Evolutionary conservation across 2,113 vertebrate genomes (phyloP).

Genomic region (Psittacus erithacus): DNA sequence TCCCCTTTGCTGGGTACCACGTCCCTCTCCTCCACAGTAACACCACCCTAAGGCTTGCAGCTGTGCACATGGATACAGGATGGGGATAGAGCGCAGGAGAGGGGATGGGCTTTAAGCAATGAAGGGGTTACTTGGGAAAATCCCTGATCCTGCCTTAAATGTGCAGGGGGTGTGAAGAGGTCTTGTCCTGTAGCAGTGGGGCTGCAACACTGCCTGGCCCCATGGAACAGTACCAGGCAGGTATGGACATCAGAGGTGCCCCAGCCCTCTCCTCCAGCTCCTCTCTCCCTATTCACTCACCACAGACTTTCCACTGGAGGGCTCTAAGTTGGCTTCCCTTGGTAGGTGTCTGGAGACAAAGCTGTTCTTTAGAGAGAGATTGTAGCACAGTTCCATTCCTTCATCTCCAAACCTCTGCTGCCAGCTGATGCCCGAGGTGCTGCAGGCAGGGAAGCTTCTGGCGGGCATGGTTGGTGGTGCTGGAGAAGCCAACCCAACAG

Average conservation of each 20-base stretch:
- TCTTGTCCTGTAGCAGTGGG: fast-evolving
- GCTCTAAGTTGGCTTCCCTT: background rate
- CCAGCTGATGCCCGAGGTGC: fast-evolving
- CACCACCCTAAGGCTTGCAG: background rate
- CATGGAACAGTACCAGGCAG: background rate
- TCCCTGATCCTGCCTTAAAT: background rate
- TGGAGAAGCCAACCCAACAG: background rate
- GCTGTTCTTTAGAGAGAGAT: background rate
- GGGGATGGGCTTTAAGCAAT: background rate
- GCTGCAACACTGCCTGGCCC: background rate
- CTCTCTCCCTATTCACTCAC: background rate
- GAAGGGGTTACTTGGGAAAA: background rate
- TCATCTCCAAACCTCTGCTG: background rate
- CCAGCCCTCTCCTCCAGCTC: background rate
- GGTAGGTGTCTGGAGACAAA: background rate
- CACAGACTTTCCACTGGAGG: background rate
- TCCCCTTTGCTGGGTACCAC: fast-evolving
- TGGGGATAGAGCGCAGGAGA: background rate
- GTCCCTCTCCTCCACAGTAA: background rate
- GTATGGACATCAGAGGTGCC: background rate
- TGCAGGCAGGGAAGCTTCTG: background rate
- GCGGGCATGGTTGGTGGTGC: background rate
- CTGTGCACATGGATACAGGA: background rate
- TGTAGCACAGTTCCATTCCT: background rate
- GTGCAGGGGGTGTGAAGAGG: fast-evolving